These are phyloP conservation scores for Nycticorax nycticorax DNA, from an alignment of 2,113 vertebrate genomes.

Conservation along the genomic window DNA sequence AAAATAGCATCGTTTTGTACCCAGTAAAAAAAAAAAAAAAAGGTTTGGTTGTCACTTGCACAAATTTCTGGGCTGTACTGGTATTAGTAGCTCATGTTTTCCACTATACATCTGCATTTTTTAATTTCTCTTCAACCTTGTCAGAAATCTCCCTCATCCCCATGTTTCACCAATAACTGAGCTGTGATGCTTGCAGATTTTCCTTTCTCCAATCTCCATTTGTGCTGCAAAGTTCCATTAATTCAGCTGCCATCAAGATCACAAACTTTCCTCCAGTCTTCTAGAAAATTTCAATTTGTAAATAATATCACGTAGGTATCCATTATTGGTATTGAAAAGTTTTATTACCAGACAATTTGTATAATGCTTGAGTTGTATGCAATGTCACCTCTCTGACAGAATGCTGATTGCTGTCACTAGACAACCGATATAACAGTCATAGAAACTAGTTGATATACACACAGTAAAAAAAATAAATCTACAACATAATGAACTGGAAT, in stretches of 20 bases:
- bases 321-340: not conserved
- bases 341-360: not conserved
- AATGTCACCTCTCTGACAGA: constrained; percentile 2
- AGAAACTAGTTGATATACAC: not conserved
- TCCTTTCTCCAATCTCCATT: not conserved
- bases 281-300: not conserved
- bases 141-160: not conserved
- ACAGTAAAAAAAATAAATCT: not conserved
- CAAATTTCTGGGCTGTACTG: not conserved
- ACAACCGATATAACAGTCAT: not conserved
- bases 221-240: constrained; percentile 9
- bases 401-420: constrained; percentile 2
- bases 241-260: not conserved
- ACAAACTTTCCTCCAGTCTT: not conserved
- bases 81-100: not conserved
- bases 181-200: not conserved
- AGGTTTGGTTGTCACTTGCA: not conserved
- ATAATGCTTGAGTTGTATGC: not conserved
- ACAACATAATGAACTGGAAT: not conserved
- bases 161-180: not conserved
- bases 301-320: not conserved
- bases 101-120: not conserved
- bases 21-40: not conserved
- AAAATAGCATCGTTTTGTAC: not conserved
- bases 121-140: not conserved